A percentile compares a stretch with the other conserved stretches of the same genome.
Evolutionary conservation across 2,797 vertebrate genomes (phyloP).

Genomic region (Triplophysa bombifrons): DNA sequence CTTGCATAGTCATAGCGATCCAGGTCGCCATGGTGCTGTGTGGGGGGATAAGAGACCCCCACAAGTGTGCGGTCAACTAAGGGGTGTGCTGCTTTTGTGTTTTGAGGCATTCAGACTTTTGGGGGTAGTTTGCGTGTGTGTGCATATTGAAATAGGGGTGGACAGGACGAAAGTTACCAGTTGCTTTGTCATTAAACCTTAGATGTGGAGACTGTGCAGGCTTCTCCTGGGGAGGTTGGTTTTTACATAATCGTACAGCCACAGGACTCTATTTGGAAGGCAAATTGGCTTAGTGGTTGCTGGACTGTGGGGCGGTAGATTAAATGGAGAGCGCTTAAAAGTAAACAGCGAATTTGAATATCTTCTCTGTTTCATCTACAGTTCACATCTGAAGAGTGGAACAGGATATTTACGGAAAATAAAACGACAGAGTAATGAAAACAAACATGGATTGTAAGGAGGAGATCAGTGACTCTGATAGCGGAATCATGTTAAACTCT

Average conservation of each 20-base stretch:
- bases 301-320: constrained; percentile 12
- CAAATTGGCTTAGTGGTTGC: constrained; percentile 50
- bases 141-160: constrained; percentile 41
- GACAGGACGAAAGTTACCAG: constrained; percentile 50
- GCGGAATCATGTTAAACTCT: constrained; percentile 88
- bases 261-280: constrained; percentile 51
- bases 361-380: constrained; percentile 60
- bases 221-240: constrained; percentile 42
- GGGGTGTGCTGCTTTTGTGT: constrained; percentile 74
- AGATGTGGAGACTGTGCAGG: constrained; percentile 55
- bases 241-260: constrained; percentile 41
- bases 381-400: constrained; percentile 49
- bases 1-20: constrained; percentile 56
- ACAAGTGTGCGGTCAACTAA: constrained; percentile 78
- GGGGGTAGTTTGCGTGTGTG: constrained; percentile 40
- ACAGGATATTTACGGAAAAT: constrained; percentile 24
- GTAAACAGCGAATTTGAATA: constrained; percentile 23
- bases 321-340: constrained; percentile 28
- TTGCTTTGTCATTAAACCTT: constrained; percentile 59
- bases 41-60: constrained; percentile 74
- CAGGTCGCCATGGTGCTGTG: constrained; percentile 75
- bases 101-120: constrained; percentile 55
- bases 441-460: constrained; percentile 82
- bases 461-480: constrained; percentile 89
- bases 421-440: constrained; percentile 20